Evolutionary conservation across 2,888 invertebrate genomes (phyloP).

Genomic region (Chymomyza amoena): DNA sequence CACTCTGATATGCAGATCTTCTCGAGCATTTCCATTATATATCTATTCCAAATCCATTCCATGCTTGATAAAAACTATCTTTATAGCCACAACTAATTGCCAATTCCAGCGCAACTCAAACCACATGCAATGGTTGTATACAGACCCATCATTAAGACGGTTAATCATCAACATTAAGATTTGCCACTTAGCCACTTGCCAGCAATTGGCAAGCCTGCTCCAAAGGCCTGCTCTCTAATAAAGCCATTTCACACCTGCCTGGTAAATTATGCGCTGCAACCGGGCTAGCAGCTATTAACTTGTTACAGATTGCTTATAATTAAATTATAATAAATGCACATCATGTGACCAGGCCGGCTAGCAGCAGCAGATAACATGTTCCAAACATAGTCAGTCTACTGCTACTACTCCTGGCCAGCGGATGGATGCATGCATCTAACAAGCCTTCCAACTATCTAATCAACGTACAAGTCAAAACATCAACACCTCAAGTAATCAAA

Average conservation of each 20-base stretch:
- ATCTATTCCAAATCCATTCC: neutral
- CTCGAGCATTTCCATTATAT: too few relatives aligned
- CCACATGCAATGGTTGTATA: too few relatives aligned
- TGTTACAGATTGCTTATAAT: conserved; percentile 69
- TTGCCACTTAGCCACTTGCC: conserved; percentile 32
- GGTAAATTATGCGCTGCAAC: conserved; percentile 51
- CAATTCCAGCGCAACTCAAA: neutral
- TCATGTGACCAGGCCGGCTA: conserved; percentile 8
- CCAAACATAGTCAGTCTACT: neutral
- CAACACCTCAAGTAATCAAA: conserved; percentile 72
- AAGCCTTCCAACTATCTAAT: conserved; percentile 68
- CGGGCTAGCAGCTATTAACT: conserved; percentile 49
- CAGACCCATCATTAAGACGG: neutral
- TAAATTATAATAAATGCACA: conserved; percentile 66
- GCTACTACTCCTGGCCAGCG: neutral
- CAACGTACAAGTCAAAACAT: conserved; percentile 72
- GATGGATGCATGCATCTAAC: conserved; percentile 69
- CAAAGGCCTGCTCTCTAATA: conserved; percentile 47
- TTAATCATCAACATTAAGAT: neutral
- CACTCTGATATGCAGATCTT: too few relatives aligned
- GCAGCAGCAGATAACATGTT: neutral
- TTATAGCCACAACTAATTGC: neutral
- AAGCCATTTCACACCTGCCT: conserved; percentile 69
- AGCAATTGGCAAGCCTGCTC: neutral
- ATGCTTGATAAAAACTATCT: neutral